Evolutionary conservation across 1,140 invertebrate genomes (phyloP), one percentile per base, ranked within the genome.

Genomic region (Anthonomus grandis): DNA sequence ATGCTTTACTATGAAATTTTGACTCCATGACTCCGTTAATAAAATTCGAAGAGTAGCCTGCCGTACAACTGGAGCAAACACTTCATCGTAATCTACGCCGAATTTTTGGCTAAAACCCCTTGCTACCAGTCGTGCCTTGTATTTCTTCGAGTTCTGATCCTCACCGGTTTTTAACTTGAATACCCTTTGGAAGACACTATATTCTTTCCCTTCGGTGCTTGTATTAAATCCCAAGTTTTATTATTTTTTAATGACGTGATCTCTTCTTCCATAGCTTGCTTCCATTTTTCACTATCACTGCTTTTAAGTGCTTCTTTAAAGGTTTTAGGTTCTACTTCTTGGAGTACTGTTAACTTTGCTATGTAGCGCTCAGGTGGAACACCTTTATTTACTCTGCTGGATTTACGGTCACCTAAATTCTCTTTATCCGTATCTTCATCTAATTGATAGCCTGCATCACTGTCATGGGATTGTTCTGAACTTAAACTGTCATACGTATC

Each of bases 21-120:
- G 8, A 22, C 49, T 6, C 5, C 38, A 39, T 23, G 57, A 53
- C 9, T 57, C n/a, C 22, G 59, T 38, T 38, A 63, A 38, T 21
- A 52, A 23, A n/a, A 24, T 37, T 45, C 59, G 23, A 3, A 63
- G 25, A 12, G 50, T 49, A 10, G 47, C 23, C 64, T 44, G 57
- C 47, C 65, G 55, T 38, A 67, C 53, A 1, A 69, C 69, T 60
- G 71, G 49, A 4, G 49, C 56, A 47, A 57, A 71, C n/a, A 65
- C 62, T 31, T 73, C 72, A 6, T 59, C 41, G 47, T 64, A 72
- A 45, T 78, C 74, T 3, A 71, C 49, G 34, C 68, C 71, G 41
- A 59, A 42, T 42, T 62, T 67, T 41, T 52, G 21, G 1, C 15
- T n/a, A 18, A 52, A 52, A 24, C 49, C 49, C 17, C 63, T 76